Evolutionary conservation across 2,888 invertebrate species (phyloP), one percentile per base, ranked within the genome.

Genomic region (Nysson spinosus): DNA sequence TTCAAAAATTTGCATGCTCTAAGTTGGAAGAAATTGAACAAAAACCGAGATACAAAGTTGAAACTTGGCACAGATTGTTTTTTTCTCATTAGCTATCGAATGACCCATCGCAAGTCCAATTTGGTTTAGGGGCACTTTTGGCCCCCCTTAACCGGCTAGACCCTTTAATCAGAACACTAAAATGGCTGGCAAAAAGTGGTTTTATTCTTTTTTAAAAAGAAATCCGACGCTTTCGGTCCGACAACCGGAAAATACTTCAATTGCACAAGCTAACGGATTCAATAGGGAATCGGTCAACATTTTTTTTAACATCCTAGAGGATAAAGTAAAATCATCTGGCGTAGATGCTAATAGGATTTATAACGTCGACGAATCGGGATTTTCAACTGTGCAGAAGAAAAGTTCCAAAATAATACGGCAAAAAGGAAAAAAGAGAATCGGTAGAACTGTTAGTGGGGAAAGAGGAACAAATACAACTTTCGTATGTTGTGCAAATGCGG

Each of bases 291-390:
- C 55, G 14, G 72, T 72, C 12, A 26, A 47, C 17, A 42, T 52
- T 30, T 72, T 72, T 47, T 72, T 67, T 34, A 56, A 72, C 51
- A 40, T 69, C n/a, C 34, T 69, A 19, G 63, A 69, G 37, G 22
- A 20, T 17, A 16, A 56, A 34, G 57, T 64, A 4, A 50, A 69
- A 24, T 22, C 62, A 20, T 30, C 52, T 49, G 58, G 54, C 26
- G 34, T 69, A 7, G 54, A 42, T 4, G 58, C 63, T 4, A 20
- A 46, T 26, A 55, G 11, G 9, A 62, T 71, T 39, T 69, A 43
- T 46, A 69, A 71, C 28, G 61, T 70, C 7, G 62, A 69, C 32
- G 65, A 69, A 49, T 70, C 46, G 5, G 61, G 54, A 4, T 52
- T 58, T 19, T 34, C 65, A 1, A 69, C 64, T 7, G 61, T 70